These are phyloP conservation scores for Heliconius aoede DNA, from an alignment of 2,888 invertebrate genomes.

Conservation along the genomic window DNA sequence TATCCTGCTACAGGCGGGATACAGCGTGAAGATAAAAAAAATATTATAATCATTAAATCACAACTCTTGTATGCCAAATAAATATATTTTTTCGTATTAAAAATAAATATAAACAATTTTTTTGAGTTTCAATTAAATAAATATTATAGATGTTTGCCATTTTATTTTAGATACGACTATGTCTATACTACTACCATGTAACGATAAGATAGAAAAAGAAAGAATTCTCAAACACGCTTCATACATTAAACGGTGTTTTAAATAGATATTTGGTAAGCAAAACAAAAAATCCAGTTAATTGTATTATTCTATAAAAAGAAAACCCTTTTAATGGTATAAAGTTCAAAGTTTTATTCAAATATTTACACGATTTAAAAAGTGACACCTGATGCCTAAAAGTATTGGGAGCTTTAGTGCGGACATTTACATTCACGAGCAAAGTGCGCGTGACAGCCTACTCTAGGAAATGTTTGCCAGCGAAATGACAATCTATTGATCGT, in stretches of 20 bases:
- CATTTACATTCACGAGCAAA: slow-evolving; percentile 31
- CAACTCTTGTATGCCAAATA: too few relatives aligned
- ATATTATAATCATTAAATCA: too few relatives aligned
- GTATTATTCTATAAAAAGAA: slow-evolving; percentile 9
- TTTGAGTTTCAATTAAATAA: too few relatives aligned
- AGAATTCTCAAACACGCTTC: background rate
- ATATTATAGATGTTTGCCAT: too few relatives aligned
- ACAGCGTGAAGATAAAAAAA: too few relatives aligned
- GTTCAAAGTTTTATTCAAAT: slow-evolving; percentile 18
- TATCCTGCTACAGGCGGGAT: too few relatives aligned
- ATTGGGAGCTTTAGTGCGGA: slow-evolving; percentile 27
- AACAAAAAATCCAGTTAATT: slow-evolving; percentile 1
- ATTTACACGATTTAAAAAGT: slow-evolving; percentile 13
- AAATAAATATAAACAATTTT: too few relatives aligned
- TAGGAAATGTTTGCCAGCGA: slow-evolving; percentile 29
- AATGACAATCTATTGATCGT: slow-evolving; percentile 28
- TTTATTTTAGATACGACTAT: too few relatives aligned
- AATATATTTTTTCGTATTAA: too few relatives aligned
- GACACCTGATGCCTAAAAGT: slow-evolving; percentile 25
- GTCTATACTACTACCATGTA: too few relatives aligned
- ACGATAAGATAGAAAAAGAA: background rate
- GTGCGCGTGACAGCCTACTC: slow-evolving; percentile 32
- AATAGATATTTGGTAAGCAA: background rate
- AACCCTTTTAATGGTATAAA: slow-evolving; percentile 1
- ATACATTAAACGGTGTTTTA: background rate